Evolutionary conservation across 2,888 invertebrate genomes (phyloP).

Genomic region (Aspidapion aeneum): DNA sequence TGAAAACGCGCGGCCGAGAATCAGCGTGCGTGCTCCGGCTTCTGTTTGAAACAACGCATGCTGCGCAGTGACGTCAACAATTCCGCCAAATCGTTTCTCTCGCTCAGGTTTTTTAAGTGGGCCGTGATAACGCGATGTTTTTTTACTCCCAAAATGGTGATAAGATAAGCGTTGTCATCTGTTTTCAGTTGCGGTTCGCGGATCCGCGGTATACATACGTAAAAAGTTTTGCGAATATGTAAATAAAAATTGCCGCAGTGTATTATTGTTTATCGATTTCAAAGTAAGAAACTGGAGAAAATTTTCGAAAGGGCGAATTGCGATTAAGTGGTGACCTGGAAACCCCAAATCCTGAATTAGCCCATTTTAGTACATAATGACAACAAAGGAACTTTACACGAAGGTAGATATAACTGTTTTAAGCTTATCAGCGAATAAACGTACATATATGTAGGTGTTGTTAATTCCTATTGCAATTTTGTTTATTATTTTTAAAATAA

Average conservation of each 20-base stretch:
- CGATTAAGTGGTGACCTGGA: background rate
- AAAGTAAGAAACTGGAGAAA: background rate
- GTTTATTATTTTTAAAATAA: no score
- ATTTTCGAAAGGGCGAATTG: no score
- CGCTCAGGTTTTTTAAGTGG: conserved; percentile 13
- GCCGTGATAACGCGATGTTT: background rate
- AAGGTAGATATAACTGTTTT: conserved; percentile 35
- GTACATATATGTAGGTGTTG: no score
- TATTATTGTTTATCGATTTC: background rate
- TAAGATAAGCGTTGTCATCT: conserved; percentile 26
- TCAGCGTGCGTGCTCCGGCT: no score
- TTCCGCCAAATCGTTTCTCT: conserved; percentile 9
- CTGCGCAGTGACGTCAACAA: conserved; percentile 13
- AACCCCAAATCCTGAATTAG: background rate
- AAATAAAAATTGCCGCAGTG: background rate
- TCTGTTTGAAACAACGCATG: no score
- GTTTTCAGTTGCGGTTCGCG: conserved; percentile 8
- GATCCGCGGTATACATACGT: background rate
- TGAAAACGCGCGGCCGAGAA: no score
- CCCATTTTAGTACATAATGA: conserved; percentile 31
- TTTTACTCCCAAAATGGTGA: conserved; percentile 20
- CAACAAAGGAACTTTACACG: conserved; percentile 41
- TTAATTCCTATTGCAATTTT: no score
- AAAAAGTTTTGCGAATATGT: background rate
- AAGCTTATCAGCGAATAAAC: background rate